Evolutionary conservation across 2,888 invertebrate genomes (phyloP), one percentile per base, ranked within the genome.

Genomic region (Scaptomyza polygonia): DNA sequence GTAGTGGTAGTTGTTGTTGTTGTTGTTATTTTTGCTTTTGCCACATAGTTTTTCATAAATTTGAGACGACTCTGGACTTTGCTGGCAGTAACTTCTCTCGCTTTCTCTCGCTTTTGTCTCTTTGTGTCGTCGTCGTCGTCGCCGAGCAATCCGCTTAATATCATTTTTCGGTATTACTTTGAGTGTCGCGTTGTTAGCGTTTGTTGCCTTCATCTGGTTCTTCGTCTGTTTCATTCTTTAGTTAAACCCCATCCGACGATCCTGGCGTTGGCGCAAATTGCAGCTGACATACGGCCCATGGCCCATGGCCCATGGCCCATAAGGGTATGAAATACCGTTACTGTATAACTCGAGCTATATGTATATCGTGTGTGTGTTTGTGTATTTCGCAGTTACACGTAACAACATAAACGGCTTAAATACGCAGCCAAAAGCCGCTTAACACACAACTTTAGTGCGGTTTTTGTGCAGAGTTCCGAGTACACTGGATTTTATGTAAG

Each of bases 161-260:
- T 79, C 69, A 84, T 86, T 84, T 83, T 81, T 84, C 48, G 84
- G 86, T 75, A 86, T 84, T 86, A 84, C 78, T 83, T 73, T 61
- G 71, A 81, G 82, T 72, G 68, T 67, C 53, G 34, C 69, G 61
- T 57, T 42, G 61, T 57, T 39, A 16, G 55, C 30, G 27, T 47
- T 48, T 18, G 16, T 16, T 43, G 40, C 47, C 52, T 27, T 16
- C 42, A 5, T 32, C 32, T 29, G 8, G 18, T 49, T 27, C 25
- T 32, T 12, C 21, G 8, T 39, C 39, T 39, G 9, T 7, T 39
- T 32, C 5, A 6, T 25, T 34, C n/a, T 48, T 47, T 40, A 32
- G 42, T 34, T 34, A 34, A 53, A 18, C n/a, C 18, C 36, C 45
- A 39, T 9, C 30, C 39, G 40, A 25, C 48, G 69, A 64, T 72